Evolutionary conservation across 2,113 vertebrate species (phyloP).

Genomic region (Geococcyx californianus): DNA sequence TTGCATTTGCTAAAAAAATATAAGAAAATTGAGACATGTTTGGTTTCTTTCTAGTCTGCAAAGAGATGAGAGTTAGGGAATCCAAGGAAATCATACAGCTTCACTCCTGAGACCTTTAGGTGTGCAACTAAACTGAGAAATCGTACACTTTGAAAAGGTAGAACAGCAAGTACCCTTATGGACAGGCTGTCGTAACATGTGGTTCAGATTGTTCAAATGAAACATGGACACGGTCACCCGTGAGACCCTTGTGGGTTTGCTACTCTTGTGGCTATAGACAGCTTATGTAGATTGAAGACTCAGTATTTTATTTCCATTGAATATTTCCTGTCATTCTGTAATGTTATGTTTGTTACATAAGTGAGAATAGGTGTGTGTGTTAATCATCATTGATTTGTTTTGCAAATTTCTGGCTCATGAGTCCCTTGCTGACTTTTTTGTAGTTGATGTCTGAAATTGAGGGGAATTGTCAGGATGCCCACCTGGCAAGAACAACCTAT

Average conservation of each 20-base stretch:
- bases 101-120: not conserved
- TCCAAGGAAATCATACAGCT: not conserved
- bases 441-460: not conserved
- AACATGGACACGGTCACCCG: fast-evolving
- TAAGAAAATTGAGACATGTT: not conserved
- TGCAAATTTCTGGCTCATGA: not conserved
- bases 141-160: not conserved
- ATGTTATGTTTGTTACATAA: not conserved
- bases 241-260: not conserved
- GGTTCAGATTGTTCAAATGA: not conserved
- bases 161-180: not conserved
- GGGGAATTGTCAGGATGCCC: not conserved
- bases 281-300: not conserved
- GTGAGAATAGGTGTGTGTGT: not conserved
- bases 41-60: not conserved
- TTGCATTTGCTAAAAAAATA: not conserved
- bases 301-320: not conserved
- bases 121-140: not conserved
- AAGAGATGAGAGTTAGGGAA: not conserved
- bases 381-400: not conserved
- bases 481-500: not conserved
- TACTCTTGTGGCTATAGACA: not conserved
- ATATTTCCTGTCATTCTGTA: not conserved
- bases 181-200: not conserved
- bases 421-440: not conserved